Evolutionary conservation across 1,140 invertebrate genomes (phyloP).

Genomic region (Drosophila tsacasi): DNA sequence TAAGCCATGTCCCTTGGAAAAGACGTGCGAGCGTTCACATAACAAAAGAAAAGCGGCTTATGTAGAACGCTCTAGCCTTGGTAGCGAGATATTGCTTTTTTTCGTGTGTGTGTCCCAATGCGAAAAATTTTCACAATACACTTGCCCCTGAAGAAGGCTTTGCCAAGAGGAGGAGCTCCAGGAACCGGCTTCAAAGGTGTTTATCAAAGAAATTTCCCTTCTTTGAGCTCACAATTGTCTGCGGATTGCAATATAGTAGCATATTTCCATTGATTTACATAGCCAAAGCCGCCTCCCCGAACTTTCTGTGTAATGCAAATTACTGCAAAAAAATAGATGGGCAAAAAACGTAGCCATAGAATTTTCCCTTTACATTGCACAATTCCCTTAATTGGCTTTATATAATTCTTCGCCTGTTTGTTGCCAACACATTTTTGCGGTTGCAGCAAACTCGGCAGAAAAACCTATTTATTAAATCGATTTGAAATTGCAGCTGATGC

Average conservation of each 20-base stretch:
- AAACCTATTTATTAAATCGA: constrained; percentile 55
- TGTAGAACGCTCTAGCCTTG: constrained; percentile 47
- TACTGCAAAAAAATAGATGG: constrained; percentile 2
- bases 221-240: constrained; percentile 44
- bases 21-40: constrained; percentile 63
- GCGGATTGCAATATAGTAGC: constrained; percentile 8
- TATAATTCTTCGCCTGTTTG: constrained; percentile 47
- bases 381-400: constrained; percentile 72
- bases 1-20: constrained; percentile 28
- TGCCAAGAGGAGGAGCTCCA: constrained; percentile 5
- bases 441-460: constrained; percentile 36
- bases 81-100: constrained; percentile 55
- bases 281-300: not conserved
- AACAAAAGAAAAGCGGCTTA: constrained; percentile 78
- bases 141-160: constrained; percentile 15
- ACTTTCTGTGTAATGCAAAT: constrained; percentile 21
- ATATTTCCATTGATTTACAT: constrained; percentile 48
- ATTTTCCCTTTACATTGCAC: constrained; percentile 50
- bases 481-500: constrained; percentile 49
- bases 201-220: constrained; percentile 62
- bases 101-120: constrained; percentile 32
- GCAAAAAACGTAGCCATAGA: not conserved
- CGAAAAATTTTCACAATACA: constrained; percentile 41
- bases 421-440: constrained; percentile 58
- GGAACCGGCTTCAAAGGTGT: constrained; percentile 43